Evolutionary conservation across 2,888 invertebrate genomes (phyloP).

Genomic region (Agrotis exclamationis): DNA sequence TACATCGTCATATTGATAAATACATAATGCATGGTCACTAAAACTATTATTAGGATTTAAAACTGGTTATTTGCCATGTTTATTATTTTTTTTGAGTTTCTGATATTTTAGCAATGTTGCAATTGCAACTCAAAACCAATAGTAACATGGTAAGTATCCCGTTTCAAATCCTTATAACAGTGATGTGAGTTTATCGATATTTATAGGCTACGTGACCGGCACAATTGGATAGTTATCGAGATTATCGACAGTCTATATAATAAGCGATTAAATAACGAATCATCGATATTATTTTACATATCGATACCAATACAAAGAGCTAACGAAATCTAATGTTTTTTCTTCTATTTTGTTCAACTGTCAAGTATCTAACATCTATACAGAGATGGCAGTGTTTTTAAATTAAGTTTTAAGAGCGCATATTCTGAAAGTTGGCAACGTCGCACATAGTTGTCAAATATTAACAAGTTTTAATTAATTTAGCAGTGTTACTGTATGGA

Average conservation of each 20-base stretch:
- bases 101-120: too few species aligned
- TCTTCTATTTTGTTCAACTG: slow-evolving; percentile 29
- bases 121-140: too few species aligned
- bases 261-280: slow-evolving; percentile 37
- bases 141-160: too few species aligned
- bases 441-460: too few species aligned
- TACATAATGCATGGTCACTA: background rate
- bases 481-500: too few species aligned
- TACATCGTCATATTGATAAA: slow-evolving; percentile 22
- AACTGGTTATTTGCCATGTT: too few species aligned
- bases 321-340: slow-evolving; percentile 49
- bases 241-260: slow-evolving; percentile 32
- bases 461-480: too few species aligned
- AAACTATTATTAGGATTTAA: too few species aligned
- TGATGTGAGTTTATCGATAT: slow-evolving; percentile 23
- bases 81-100: too few species aligned
- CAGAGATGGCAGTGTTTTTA: slow-evolving; percentile 61
- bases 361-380: slow-evolving; percentile 35
- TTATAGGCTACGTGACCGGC: slow-evolving; percentile 2
- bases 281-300: slow-evolving; percentile 46
- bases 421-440: too few species aligned
- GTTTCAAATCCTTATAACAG: background rate
- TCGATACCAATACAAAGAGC: slow-evolving; percentile 35
- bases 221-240: slow-evolving; percentile 21
- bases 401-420: slow-evolving; percentile 18